Conservation (phyloP, 1,140 invertebrate genomes). For the Brachionus paranguensis region DNA sequence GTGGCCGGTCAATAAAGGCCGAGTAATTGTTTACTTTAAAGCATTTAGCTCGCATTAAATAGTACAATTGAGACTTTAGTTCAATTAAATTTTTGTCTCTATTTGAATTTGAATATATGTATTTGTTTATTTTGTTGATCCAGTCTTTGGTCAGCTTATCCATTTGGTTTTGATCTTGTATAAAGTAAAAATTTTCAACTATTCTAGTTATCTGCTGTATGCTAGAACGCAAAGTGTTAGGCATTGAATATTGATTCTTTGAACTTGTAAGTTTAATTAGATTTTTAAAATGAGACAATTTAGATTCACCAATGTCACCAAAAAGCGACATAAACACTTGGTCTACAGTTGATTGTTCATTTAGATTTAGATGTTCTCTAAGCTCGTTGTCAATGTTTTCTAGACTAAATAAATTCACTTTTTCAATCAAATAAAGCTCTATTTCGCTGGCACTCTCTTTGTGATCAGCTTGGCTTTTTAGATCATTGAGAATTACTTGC, state of each 20-base stretch:
- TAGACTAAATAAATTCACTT: neutral
- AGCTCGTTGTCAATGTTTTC: neutral
- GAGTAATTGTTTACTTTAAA: neutral
- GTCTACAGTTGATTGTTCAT: no score
- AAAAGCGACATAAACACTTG: no score
- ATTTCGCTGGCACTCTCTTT: neutral
- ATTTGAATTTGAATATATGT: neutral
- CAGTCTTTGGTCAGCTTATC: neutral
- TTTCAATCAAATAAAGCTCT: neutral
- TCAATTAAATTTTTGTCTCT: neutral
- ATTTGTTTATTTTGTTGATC: neutral
- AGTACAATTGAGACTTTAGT: neutral
- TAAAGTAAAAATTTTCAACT: neutral
- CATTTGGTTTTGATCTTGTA: neutral
- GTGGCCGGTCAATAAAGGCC: neutral
- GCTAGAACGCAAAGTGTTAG: neutral
- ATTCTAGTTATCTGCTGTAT: no score
- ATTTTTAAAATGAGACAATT: neutral
- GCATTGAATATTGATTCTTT: neutral
- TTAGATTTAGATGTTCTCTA: no score
- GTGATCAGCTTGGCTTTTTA: no score
- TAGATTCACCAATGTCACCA: neutral
- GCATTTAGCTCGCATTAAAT: neutral
- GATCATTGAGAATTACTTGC: neutral
- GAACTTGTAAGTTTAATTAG: neutral